Conservation (phyloP, 2,888 invertebrate genomes). For the Nowickia ferox region DNA sequence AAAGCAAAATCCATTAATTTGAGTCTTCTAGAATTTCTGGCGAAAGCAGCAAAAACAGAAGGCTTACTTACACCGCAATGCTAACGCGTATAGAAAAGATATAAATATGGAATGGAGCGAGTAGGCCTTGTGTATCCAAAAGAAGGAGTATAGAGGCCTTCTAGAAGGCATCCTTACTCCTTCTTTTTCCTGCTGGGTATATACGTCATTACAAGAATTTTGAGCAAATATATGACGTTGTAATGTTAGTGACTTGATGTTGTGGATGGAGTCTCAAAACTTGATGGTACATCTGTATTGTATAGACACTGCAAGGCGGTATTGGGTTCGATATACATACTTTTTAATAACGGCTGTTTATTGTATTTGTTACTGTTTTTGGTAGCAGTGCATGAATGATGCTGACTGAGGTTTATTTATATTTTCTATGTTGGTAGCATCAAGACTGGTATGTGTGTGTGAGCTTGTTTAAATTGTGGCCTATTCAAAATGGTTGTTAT, state of each 20-base stretch:
- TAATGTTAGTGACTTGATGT: conserved; percentile 35
- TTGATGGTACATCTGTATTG: conserved; percentile 4
- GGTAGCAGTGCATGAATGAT: conserved; percentile 19
- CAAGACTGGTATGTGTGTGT: not conserved
- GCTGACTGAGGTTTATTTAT: conserved; percentile 55
- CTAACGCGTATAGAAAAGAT: too few relatives aligned
- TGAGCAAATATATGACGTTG: conserved; percentile 48
- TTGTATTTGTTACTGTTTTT: conserved; percentile 27
- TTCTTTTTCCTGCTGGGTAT: too few relatives aligned
- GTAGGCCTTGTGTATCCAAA: too few relatives aligned
- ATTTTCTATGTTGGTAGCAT: not conserved
- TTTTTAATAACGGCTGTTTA: conserved; percentile 15
- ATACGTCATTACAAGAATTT: too few relatives aligned
- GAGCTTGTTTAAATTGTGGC: conserved; percentile 60
- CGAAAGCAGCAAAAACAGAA: too few relatives aligned
- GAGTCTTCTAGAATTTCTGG: too few relatives aligned
- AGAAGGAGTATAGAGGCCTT: too few relatives aligned
- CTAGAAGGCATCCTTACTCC: too few relatives aligned
- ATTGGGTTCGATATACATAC: conserved; percentile 16
- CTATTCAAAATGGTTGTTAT: conserved; percentile 65
- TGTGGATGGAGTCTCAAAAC: conserved; percentile 9
- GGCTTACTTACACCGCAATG: too few relatives aligned
- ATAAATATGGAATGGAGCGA: too few relatives aligned
- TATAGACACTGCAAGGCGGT: not conserved
- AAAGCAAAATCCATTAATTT: too few relatives aligned